These are phyloP conservation scores for Melinaea menophilus DNA, from an alignment of 2,888 invertebrate species.

Conservation along the genomic window DNA sequence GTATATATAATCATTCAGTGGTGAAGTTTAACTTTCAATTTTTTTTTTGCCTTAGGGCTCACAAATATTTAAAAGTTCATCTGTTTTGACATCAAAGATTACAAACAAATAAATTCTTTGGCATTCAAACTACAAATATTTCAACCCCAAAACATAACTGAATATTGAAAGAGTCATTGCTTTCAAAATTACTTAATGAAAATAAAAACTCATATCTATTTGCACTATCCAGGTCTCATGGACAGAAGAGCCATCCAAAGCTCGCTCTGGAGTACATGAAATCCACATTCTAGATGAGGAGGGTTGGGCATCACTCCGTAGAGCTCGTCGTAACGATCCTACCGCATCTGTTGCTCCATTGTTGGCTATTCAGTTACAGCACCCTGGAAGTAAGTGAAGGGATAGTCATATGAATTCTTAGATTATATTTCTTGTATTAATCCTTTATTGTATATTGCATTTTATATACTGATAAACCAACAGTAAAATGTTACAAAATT, in stretches of 20 bases:
- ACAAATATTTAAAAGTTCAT: too few species aligned
- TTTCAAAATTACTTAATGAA: too few species aligned
- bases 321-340: constrained; percentile 87
- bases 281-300: constrained; percentile 95
- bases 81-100: too few species aligned
- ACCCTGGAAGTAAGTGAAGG: constrained; percentile 65
- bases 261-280: constrained; percentile 87
- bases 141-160: too few species aligned
- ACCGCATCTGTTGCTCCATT: constrained; percentile 81
- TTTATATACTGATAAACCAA: too few species aligned
- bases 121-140: background rate
- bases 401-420: background rate
- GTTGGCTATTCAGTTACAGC: constrained; percentile 81
- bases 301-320: constrained; percentile 90
- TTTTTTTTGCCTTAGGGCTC: too few species aligned
- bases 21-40: too few species aligned
- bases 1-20: too few species aligned
- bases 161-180: too few species aligned
- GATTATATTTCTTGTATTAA: too few species aligned
- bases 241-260: constrained; percentile 91
- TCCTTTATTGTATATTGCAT: too few species aligned
- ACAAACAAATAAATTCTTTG: background rate
- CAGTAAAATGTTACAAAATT: too few species aligned
- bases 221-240: constrained; percentile 86
- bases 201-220: background rate